Evolutionary conservation across 2,888 invertebrate species (phyloP).

Genomic region (Dysmachus trigonus): DNA sequence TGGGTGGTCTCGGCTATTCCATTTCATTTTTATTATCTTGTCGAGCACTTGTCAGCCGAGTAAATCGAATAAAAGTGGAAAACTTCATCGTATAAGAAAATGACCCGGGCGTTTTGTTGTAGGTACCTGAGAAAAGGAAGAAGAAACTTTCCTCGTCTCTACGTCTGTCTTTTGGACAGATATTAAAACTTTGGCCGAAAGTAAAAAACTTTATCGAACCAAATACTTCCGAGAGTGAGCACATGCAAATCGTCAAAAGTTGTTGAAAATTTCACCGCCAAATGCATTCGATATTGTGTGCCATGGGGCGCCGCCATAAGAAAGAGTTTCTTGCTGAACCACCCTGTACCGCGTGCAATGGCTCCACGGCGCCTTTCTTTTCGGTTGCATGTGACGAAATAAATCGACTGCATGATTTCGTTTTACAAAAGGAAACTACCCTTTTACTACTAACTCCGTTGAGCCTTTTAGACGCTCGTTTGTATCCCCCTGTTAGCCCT

Average conservation of each 20-base stretch:
- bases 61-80: neutral
- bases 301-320: neutral
- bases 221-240: slow-evolving; percentile 2
- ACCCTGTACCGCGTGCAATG: neutral
- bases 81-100: neutral
- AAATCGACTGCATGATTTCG: slow-evolving; percentile 34
- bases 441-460: neutral
- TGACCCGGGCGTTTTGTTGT: neutral
- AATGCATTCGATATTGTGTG: slow-evolving; percentile 12
- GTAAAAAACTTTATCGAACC: slow-evolving; percentile 35
- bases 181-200: slow-evolving; percentile 13
- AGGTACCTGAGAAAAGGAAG: neutral
- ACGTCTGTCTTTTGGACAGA: slow-evolving; percentile 13
- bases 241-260: slow-evolving; percentile 33
- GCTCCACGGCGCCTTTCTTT: neutral
- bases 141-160: neutral
- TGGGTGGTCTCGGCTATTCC: neutral
- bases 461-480: neutral
- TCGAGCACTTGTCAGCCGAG: neutral
- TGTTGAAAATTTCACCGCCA: slow-evolving; percentile 35
- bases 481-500: neutral
- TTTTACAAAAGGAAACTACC: neutral
- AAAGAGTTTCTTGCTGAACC: neutral
- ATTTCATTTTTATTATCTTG: neutral
- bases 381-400: slow-evolving; percentile 37